Evolutionary conservation across 2,113 vertebrate species (phyloP).

Genomic region (Pseudonaja textilis): DNA sequence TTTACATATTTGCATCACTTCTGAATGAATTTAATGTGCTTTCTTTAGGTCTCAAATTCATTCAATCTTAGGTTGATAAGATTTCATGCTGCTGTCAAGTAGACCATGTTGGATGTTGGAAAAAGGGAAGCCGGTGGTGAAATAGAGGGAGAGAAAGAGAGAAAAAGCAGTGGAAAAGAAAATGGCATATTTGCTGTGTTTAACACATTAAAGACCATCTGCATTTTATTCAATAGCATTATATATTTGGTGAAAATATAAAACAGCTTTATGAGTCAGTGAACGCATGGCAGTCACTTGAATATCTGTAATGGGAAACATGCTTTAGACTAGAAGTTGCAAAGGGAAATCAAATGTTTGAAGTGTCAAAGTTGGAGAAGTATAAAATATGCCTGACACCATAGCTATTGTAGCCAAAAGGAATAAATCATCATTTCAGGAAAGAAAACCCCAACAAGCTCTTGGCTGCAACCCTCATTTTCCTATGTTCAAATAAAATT

Average conservation of each 20-base stretch:
- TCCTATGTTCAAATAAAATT: constrained; percentile 72
- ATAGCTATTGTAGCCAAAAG: constrained; percentile 69
- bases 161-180: constrained; percentile 40
- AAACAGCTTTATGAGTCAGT: constrained; percentile 69
- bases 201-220: constrained; percentile 69
- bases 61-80: constrained; percentile 51
- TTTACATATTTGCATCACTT: background rate
- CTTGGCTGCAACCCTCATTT: constrained; percentile 71
- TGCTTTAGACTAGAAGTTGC: constrained; percentile 71
- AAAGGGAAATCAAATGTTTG: constrained; percentile 74
- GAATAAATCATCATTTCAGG: constrained; percentile 73
- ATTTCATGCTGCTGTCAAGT: constrained; percentile 48
- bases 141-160: background rate
- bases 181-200: constrained; percentile 65
- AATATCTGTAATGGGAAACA: constrained; percentile 73
- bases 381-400: constrained; percentile 71
- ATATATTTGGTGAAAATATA: constrained; percentile 74
- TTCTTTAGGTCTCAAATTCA: constrained; percentile 31
- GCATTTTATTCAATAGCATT: constrained; percentile 75
- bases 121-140: background rate
- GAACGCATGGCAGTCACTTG: constrained; percentile 65
- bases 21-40: constrained; percentile 22
- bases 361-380: constrained; percentile 71
- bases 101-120: constrained; percentile 41
- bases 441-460: constrained; percentile 71